These are phyloP conservation scores for Tragelaphus buxtoni DNA, from an alignment of 2,113 vertebrate genomes.

Conservation along the genomic window DNA sequence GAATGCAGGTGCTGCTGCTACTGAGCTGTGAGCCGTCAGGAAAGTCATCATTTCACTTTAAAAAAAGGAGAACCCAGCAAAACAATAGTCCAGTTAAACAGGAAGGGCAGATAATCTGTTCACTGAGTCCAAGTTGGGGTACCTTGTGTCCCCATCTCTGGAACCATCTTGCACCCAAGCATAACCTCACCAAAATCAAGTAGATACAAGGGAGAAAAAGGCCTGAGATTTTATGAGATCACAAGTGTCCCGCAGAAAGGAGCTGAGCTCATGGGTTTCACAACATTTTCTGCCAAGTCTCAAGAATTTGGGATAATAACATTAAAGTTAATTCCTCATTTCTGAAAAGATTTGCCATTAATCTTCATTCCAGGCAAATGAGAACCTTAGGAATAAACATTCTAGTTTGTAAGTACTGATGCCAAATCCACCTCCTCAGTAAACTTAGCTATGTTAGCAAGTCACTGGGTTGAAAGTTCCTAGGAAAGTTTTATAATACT, in stretches of 20 bases:
- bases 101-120: conserved; percentile 44
- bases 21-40: conserved; percentile 43
- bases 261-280: conserved; percentile 14
- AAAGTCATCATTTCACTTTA: conserved; percentile 69
- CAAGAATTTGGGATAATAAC: not conserved
- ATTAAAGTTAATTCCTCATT: not conserved
- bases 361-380: conserved; percentile 7
- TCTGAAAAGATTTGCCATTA: conserved; percentile 33
- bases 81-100: conserved; percentile 53
- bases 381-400: conserved; percentile 5
- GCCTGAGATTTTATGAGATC: not conserved
- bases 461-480: not conserved
- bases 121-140: not conserved
- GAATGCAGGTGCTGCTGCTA: not conserved
- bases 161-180: not conserved
- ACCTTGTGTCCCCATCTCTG: not conserved
- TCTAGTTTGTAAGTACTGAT: not conserved
- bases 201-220: not conserved
- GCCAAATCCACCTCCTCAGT: not conserved
- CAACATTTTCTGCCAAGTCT: conserved; percentile 33
- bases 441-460: not conserved
- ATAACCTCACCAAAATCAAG: not conserved
- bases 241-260: not conserved
- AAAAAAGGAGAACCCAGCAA: conserved; percentile 43
- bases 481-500: not conserved